Evolutionary conservation across 2,113 vertebrate genomes (phyloP).

Genomic region (Hippocampus mohnikei): DNA sequence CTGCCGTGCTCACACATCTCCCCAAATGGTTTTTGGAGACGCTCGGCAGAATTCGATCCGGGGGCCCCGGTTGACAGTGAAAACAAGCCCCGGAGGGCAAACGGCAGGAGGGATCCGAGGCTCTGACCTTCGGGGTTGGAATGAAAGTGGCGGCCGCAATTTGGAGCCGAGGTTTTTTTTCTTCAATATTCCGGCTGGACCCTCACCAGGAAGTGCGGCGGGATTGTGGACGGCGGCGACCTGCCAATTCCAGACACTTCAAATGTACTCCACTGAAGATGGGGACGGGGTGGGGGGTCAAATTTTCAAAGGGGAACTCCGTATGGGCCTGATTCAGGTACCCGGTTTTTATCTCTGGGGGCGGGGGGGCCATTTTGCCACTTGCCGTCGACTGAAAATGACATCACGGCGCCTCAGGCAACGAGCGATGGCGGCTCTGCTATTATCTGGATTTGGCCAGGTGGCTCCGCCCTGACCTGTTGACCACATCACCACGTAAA

Average conservation of each 20-base stretch:
- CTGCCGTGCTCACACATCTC: too few relatives aligned
- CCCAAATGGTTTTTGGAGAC: too few relatives aligned
- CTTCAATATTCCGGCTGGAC: conserved; percentile 43
- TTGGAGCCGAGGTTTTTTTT: conserved; percentile 41
- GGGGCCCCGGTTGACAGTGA: conserved; percentile 71
- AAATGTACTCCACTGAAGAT: not conserved
- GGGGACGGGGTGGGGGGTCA: not conserved
- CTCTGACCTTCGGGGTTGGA: conserved; percentile 44
- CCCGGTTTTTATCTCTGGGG: too few relatives aligned
- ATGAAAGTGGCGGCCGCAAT: conserved; percentile 27
- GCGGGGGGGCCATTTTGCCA: too few relatives aligned
- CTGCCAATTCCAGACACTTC: not conserved
- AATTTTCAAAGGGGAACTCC: not conserved
- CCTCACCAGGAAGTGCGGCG: conserved; percentile 17
- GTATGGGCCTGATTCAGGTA: too few relatives aligned
- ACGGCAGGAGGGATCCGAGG: conserved; percentile 54
- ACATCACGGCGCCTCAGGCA: too few relatives aligned
- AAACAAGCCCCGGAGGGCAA: conserved; percentile 60
- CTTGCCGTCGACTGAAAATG: too few relatives aligned
- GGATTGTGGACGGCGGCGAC: conserved; percentile 1
- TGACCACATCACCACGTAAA: too few relatives aligned
- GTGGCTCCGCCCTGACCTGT: too few relatives aligned
- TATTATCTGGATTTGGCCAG: too few relatives aligned
- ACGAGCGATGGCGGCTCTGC: too few relatives aligned
- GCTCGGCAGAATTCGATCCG: too few relatives aligned